These are phyloP conservation scores for Xenopus borealis DNA, from an alignment of 2,113 vertebrate species.

Conservation along the genomic window DNA sequence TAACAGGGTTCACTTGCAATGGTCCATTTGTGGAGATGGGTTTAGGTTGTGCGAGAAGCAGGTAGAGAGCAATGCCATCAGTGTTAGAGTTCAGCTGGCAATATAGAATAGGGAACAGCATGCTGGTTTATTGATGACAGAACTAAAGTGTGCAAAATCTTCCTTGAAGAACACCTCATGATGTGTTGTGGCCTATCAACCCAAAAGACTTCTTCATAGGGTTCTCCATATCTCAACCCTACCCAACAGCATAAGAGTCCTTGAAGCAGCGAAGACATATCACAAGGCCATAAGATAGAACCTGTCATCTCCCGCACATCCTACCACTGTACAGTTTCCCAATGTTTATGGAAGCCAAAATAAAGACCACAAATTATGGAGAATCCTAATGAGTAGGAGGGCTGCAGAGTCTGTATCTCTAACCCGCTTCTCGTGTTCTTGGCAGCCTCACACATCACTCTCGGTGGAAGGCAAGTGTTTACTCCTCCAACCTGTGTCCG, in stretches of 20 bases:
- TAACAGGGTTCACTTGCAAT: not conserved
- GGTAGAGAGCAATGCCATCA: too few species aligned
- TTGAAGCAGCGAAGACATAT: slow-evolving; percentile 11
- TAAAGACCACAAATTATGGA: not conserved
- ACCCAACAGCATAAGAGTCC: not conserved
- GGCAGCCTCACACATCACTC: slow-evolving; percentile 81
- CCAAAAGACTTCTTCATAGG: too few species aligned
- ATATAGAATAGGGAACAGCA: too few species aligned
- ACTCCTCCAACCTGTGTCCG: slow-evolving; percentile 90
- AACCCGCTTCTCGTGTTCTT: slow-evolving; percentile 3
- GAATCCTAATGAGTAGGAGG: slow-evolving; percentile 18
- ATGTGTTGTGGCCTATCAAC: too few species aligned
- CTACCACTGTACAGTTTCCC: slow-evolving; percentile 9
- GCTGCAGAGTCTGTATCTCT: not conserved
- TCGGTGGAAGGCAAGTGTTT: slow-evolving; percentile 88
- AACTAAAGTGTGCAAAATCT: too few species aligned
- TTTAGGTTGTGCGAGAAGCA: too few species aligned
- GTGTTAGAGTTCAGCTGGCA: too few species aligned
- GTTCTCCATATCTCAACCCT: too few species aligned
- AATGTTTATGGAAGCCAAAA: slow-evolving; percentile 11
- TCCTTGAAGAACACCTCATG: too few species aligned
- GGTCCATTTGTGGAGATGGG: slow-evolving; percentile 1
- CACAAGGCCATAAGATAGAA: not conserved
- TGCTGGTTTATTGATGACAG: too few species aligned
- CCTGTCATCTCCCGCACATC: not conserved